These are phyloP conservation scores for Troides oblongomaculatus DNA, from an alignment of 2,888 invertebrate species.

Conservation along the genomic window DNA sequence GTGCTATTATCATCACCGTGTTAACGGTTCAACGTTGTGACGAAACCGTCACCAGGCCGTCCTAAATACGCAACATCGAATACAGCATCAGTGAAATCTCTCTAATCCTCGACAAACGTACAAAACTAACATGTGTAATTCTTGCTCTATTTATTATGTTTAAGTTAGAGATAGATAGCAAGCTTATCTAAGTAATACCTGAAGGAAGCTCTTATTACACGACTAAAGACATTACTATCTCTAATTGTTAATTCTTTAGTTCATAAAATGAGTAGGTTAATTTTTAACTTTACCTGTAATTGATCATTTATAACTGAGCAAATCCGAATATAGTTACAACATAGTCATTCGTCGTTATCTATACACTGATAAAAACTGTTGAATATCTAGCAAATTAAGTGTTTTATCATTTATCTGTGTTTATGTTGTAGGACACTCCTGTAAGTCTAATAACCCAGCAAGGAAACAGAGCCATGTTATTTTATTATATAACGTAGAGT, in stretches of 20 bases:
- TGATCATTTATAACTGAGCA: slow-evolving; percentile 7
- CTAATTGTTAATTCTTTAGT: neutral
- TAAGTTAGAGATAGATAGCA: slow-evolving; percentile 51
- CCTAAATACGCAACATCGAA: slow-evolving; percentile 15
- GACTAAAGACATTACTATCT: neutral
- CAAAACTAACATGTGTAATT: slow-evolving; percentile 45
- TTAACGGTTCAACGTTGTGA: slow-evolving; percentile 8
- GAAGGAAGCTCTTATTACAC: neutral
- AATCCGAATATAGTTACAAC: slow-evolving; percentile 9
- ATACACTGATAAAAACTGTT: slow-evolving; percentile 39
- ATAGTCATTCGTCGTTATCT: slow-evolving; percentile 21
- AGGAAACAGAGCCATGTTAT: slow-evolving; percentile 30
- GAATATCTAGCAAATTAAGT: slow-evolving; percentile 38
- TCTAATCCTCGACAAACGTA: slow-evolving; percentile 27
- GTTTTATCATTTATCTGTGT: slow-evolving; percentile 32
- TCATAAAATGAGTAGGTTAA: neutral
- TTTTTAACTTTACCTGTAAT: slow-evolving; percentile 8
- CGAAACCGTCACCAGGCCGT: slow-evolving; percentile 16
- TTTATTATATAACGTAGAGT: slow-evolving; percentile 53
- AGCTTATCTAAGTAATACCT: slow-evolving; percentile 25
- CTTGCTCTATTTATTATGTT: slow-evolving; percentile 47
- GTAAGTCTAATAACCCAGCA: neutral
- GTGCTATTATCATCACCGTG: slow-evolving; percentile 15
- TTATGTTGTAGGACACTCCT: slow-evolving; percentile 16
- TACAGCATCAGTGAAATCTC: slow-evolving; percentile 19